Percentiles rank a stretch among this genome's conserved stretches.
Conservation (phyloP, 2,888 invertebrate species). For the Cephus runcator region DNA sequence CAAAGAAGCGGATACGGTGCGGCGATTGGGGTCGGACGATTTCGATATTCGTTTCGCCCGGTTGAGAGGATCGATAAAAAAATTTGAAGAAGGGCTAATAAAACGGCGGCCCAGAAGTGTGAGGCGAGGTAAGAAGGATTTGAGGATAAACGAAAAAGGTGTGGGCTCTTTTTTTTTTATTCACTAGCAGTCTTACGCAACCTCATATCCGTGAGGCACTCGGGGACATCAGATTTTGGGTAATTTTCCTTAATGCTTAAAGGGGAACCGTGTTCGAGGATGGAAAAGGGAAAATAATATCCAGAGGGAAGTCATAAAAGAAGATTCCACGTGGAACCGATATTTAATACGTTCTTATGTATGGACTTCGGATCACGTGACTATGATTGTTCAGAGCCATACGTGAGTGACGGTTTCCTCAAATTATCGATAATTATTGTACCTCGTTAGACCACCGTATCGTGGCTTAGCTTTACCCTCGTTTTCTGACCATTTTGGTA, state of each 20-base stretch:
- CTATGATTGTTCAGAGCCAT: neutral
- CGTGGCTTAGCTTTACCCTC: neutral
- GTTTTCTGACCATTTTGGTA: neutral
- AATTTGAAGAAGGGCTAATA: neutral
- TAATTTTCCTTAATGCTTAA: constrained; percentile 2
- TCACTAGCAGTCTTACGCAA: neutral
- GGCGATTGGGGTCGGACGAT: too few relatives aligned
- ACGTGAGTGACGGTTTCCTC: neutral
- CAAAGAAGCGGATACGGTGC: neutral
- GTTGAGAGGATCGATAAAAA: neutral
- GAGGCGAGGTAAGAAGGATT: neutral
- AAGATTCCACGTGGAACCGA: neutral
- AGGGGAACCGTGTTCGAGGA: neutral
- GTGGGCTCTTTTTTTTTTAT: neutral
- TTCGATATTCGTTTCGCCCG: too few relatives aligned
- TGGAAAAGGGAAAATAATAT: neutral
- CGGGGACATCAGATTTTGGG: neutral
- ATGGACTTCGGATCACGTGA: neutral
- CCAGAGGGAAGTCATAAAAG: neutral
- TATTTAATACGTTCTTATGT: neutral
- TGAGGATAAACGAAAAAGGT: neutral
- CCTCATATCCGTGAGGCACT: neutral
- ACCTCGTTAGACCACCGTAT: neutral
- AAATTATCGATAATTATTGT: neutral
- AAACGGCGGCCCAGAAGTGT: neutral